Conservation (phyloP, 2,888 invertebrate genomes). For the Limnephilus auricula region DNA sequence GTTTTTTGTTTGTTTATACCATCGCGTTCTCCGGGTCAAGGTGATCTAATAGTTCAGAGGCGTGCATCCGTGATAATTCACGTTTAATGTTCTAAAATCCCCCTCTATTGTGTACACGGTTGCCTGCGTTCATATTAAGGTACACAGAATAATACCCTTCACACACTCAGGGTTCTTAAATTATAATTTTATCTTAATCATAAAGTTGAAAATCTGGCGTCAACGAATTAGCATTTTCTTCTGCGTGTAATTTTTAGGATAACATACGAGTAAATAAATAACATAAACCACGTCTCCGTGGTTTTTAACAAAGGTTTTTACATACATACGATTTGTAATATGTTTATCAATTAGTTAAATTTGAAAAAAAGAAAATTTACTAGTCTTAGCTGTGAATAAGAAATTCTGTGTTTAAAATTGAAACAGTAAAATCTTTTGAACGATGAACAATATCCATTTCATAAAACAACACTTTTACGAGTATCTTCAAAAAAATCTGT, state of each 20-base stretch:
- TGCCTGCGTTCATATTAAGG: background rate
- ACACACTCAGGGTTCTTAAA: background rate
- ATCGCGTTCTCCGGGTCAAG: constrained; percentile 47
- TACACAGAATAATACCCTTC: background rate
- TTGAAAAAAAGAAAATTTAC: too few species aligned
- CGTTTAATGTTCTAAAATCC: constrained; percentile 5
- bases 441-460: too few species aligned
- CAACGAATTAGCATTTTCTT: background rate
- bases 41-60: constrained; percentile 26
- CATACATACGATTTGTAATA: too few species aligned
- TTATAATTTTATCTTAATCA: background rate
- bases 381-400: too few species aligned
- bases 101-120: background rate
- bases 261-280: too few species aligned
- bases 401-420: too few species aligned
- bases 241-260: background rate
- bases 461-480: too few species aligned
- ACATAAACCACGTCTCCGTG: too few species aligned
- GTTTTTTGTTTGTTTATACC: background rate
- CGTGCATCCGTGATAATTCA: constrained; percentile 32
- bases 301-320: too few species aligned
- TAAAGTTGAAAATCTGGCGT: background rate
- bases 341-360: too few species aligned
- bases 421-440: too few species aligned
- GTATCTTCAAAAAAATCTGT: too few species aligned